Evolutionary conservation across 2,888 invertebrate genomes (phyloP), one percentile per base, ranked within the genome.

Genomic region (Emmelina monodactyla): DNA sequence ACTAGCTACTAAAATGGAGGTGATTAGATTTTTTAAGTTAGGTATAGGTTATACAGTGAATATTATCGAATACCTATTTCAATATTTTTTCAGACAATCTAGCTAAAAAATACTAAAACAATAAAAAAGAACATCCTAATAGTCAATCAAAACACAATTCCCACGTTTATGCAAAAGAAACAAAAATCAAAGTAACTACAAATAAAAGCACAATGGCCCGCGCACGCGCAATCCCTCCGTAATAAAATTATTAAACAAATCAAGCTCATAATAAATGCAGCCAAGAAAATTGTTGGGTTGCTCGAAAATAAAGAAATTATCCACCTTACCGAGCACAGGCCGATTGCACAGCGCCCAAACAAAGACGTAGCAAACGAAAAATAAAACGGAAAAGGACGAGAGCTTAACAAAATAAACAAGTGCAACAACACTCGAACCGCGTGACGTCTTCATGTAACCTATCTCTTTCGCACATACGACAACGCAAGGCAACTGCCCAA

Each of bases 191-290:
- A 53, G 56, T 58, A 58, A 47, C 52, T 50, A 55, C 47, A 54
- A 64, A 63, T 59, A 58, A 59, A 64, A 62, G 25, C 57, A 58
- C 58, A 52, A 58, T 45, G 43, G 25, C 25, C 3, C 14, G 28
- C 36, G 28, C 36, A 36, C 11, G 32, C 36, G 30, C 31, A 35
- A 28, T 61, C 62, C 53, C 53, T 52, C 62, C 54, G 71, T 78
- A 78, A 79, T 79, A 78, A 29, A 78, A 79, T 78, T 78, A 79
- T 78, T 79, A 78, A 75, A 71, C 76, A 76, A 78, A 78, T 78
- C 75, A 78, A 76, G 62, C 62, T 70, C 72, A 71, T 76, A 75
- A 76, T 76, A 75, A 25, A 71, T 62, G 70, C 60, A 58, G 66
- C 61, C 47, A 67, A 73, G 73, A 73, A 78, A 76, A 79, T 79